Evolutionary conservation across 1,140 invertebrate species (phyloP), one percentile per base, ranked within the genome.

Genomic region (Hyposmocoma kahamanoa): DNA sequence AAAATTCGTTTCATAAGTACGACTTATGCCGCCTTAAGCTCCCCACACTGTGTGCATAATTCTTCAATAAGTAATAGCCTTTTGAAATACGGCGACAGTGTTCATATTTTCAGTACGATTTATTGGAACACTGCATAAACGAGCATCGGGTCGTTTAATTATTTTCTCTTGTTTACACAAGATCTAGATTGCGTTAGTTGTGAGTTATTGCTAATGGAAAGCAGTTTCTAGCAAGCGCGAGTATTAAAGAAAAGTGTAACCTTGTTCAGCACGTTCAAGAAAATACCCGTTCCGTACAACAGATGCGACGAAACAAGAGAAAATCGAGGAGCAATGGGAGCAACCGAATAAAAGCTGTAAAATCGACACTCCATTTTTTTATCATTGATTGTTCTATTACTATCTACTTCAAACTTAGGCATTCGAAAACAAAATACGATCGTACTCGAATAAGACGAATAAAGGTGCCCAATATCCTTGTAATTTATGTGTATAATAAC

Each of bases 91-190:
- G 59, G 50, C 67, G 61, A 65, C 69, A 67, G 34, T 47, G 56
- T 62, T 55, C 58, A 69, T 63, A 70, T 72, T 77, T 64, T 51
- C 58, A 46, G 47, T 57, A 47, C 38, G 64, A 72, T 74, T 72
- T 70, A 77, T 70, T 59, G 66, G 55, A 50, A 60, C 49, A 66
- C 59, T 55, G 47, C 56, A 62, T 53, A n/a, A n/a, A n/a, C 46
- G 57, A 57, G 60, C 62, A 50, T 48, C 49, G 48, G 59, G 42
- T 47, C 59, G 55, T 72, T 69, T 70, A 74, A 76, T 72, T 76
- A 72, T 72, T 69, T 77, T 72, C 65, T 66, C 53, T 62, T 76
- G 72, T 74, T 79, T 79, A 62, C 60, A 65, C 54, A 57, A 72
- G 62, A 71, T 67, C 72, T 61, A 67, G 60, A 72, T 69, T 69